Evolutionary conservation across 1,140 invertebrate species (phyloP).

Genomic region (Drosophila truncata): DNA sequence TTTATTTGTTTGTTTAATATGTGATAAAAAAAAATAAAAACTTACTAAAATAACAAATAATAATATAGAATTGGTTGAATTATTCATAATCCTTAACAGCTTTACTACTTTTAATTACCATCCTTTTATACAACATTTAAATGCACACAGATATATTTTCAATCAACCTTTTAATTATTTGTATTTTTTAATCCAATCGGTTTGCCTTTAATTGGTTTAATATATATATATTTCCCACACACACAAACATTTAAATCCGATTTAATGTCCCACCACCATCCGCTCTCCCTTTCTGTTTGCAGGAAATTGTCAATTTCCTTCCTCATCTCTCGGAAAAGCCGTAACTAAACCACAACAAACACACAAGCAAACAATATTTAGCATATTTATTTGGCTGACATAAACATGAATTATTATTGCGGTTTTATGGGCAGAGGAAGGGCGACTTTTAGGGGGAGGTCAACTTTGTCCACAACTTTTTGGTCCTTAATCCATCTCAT

Average conservation of each 20-base stretch:
- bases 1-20: conserved; percentile 9
- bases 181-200: conserved; percentile 14
- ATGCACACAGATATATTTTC: background rate
- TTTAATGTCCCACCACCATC: conserved; percentile 11
- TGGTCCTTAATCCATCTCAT: conserved; percentile 62
- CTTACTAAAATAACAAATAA: background rate
- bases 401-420: conserved; percentile 55
- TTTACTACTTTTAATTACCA: background rate
- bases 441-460: background rate
- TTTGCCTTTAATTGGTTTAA: conserved; percentile 39
- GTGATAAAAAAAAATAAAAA: too few species aligned
- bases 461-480: conserved; percentile 50
- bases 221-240: conserved; percentile 6
- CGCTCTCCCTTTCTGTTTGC: background rate
- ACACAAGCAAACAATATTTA: conserved; percentile 45
- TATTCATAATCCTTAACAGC: background rate
- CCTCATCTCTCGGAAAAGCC: conserved; percentile 25
- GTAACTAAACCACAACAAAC: conserved; percentile 49
- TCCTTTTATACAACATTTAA: conserved; percentile 1
- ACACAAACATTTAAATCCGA: conserved; percentile 33
- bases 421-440: background rate
- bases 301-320: conserved; percentile 53
- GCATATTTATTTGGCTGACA: conserved; percentile 54
- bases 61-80: background rate
- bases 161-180: background rate